Evolutionary conservation across 2,797 vertebrate genomes (phyloP).

Genomic region (Phyllotis vaccarum): DNA sequence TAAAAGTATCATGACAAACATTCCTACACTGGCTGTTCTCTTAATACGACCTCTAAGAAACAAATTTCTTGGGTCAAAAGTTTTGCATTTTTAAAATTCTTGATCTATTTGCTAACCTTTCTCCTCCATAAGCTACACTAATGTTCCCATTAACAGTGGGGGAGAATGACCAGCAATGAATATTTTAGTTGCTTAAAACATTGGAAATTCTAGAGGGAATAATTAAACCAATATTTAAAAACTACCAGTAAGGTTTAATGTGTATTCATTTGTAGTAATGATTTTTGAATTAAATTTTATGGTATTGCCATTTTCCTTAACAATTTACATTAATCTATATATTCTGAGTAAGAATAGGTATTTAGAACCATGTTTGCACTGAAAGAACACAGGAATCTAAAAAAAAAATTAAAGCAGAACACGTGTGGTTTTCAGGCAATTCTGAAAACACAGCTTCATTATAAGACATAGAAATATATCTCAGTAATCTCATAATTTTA

Average conservation of each 20-base stretch:
- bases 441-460: constrained; percentile 33
- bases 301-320: neutral
- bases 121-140: neutral
- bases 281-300: constrained; percentile 45
- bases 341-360: neutral
- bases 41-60: constrained; percentile 51
- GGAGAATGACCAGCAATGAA: neutral
- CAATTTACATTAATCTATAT: constrained; percentile 9
- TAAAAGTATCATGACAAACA: constrained; percentile 11
- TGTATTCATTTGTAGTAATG: constrained; percentile 21
- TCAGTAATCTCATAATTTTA: constrained; percentile 32
- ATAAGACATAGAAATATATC: constrained; percentile 47
- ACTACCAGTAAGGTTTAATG: neutral
- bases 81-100: constrained; percentile 47
- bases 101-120: neutral
- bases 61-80: constrained; percentile 25
- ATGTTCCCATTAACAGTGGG: neutral
- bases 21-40: constrained; percentile 12
- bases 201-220: neutral
- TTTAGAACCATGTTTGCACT: constrained; percentile 36
- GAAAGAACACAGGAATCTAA: constrained; percentile 55
- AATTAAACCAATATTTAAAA: neutral
- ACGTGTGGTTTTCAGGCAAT: neutral
- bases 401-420: constrained; percentile 1
- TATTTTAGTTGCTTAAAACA: constrained; percentile 46